phyloP scores from a whole-genome alignment of 1,140 invertebrate genomes.

The Wasmannia auropunctata region DNA sequence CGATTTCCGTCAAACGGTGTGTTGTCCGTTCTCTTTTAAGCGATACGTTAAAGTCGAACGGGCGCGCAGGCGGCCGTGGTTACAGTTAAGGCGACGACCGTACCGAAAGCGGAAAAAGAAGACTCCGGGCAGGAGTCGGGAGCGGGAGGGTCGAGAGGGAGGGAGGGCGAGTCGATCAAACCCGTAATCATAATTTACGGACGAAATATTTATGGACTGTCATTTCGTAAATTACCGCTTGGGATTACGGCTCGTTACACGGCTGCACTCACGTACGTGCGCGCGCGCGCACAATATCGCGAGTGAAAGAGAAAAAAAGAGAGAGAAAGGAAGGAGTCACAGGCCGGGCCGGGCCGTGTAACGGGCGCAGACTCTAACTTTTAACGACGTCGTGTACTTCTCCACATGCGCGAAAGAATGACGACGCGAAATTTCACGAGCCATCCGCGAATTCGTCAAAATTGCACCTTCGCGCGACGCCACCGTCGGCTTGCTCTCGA shows the following conservation, averaged over 20 bases:
- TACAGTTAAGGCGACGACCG: slow-evolving; percentile 30
- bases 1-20: slow-evolving; percentile 54
- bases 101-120: slow-evolving; percentile 33
- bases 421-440: slow-evolving; percentile 7
- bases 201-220: slow-evolving; percentile 74
- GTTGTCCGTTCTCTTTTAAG: slow-evolving; percentile 15
- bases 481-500: background rate
- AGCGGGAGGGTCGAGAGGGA: no score
- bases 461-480: background rate
- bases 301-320: slow-evolving; percentile 21
- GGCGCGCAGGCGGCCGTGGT: slow-evolving; percentile 42
- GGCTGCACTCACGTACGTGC: slow-evolving; percentile 42
- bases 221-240: slow-evolving; percentile 71
- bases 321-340: background rate
- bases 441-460: slow-evolving; percentile 9
- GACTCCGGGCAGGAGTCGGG: background rate
- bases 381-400: slow-evolving; percentile 35
- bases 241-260: slow-evolving; percentile 70
- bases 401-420: background rate
- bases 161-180: slow-evolving; percentile 52
- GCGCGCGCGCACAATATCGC: slow-evolving; percentile 23
- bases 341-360: slow-evolving; percentile 15
- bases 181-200: slow-evolving; percentile 71
- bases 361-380: slow-evolving; percentile 41
- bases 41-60: slow-evolving; percentile 39